Evolutionary conservation across 2,888 invertebrate genomes (phyloP).

Genomic region (Chrysopilus asiliformis): DNA sequence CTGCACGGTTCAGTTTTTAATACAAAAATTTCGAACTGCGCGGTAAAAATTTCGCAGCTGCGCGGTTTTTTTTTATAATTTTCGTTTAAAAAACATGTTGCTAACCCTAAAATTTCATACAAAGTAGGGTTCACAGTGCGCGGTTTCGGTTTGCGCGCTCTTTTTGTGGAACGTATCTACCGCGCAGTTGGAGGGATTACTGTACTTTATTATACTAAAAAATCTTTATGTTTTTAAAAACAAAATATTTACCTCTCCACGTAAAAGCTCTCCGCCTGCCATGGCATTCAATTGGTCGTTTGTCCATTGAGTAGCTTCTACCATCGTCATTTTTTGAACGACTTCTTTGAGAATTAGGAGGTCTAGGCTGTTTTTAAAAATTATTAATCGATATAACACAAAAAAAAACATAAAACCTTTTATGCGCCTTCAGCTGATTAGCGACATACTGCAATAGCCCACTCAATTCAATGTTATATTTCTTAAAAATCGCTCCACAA

Average conservation of each 20-base stretch:
- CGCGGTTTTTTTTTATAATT: no score
- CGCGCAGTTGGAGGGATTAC: no score
- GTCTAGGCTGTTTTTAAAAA: slow-evolving; percentile 52
- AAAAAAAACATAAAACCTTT: slow-evolving; percentile 48
- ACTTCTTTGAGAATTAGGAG: slow-evolving; percentile 90
- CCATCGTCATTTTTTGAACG: slow-evolving; percentile 98
- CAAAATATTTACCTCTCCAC: slow-evolving; percentile 66
- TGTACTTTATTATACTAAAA: no score
- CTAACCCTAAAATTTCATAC: no score
- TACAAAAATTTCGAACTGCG: no score
- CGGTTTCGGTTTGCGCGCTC: no score
- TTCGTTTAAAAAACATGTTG: no score
- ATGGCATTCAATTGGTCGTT: slow-evolving; percentile 92
- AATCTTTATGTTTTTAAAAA: no score
- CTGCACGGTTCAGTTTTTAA: no score
- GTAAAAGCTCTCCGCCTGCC: slow-evolving; percentile 89
- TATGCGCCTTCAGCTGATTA: slow-evolving; percentile 90
- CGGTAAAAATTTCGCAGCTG: no score
- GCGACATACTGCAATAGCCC: slow-evolving; percentile 94
- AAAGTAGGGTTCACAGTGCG: no score
- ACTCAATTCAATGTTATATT: slow-evolving; percentile 90
- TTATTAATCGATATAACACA: slow-evolving; percentile 1
- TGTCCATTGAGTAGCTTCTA: slow-evolving; percentile 93
- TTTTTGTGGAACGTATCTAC: no score
- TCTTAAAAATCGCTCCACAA: slow-evolving; percentile 92